Evolutionary conservation across 2,888 invertebrate species (phyloP), one percentile per base, ranked within the genome.

Genomic region (Chrysomela aeneicollis): DNA sequence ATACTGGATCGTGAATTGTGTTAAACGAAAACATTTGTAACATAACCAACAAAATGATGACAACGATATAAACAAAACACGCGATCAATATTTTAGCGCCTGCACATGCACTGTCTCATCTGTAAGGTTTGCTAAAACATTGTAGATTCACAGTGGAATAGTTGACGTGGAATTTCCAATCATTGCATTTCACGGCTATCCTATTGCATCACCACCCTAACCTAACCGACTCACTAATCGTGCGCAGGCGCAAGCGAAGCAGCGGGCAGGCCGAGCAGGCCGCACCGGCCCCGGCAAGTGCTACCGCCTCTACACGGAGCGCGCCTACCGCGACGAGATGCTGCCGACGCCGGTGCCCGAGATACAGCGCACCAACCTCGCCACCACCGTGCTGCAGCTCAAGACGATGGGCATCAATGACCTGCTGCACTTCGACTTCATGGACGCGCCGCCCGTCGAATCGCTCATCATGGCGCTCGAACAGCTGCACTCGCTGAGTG

Each of bases 381-480:
- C 98, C 0, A 94, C 95, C 12, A 98, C 98, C 0, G 94, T 97
- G 37, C 84, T 99, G 12, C 97, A 98, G 76, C 84, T 99, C 35
- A 99, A 99, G 83, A 98, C 98, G 0, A 98, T 99, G 98, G 99
- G 99, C 22, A 99, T 99, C 76, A 98, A 99, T 81, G 98, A 99
- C 84, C 85, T 99, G 59, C 84, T 99, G 19, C 94, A 97, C 81
- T 99, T 99, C 82, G 98, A 99, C 85, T 99, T 99, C 85, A 99
- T 99, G 99, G 99, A 99, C 83, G 95, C 98, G 0, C 99, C 99
- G 21, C 98, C 99, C 0, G 95, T 97, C 18, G 97, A 98, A 84
- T 95, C 97, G 0, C 87, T 99, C 71, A 95, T 99, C 66, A 97
- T 97, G 91, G 99, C 99, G 15, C 85, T 99, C 73, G 98, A 98